A percentile compares a stretch with the other conserved stretches of the same genome.
These are phyloP conservation scores for Pseudopleuronectes americanus DNA, from an alignment of 2,797 vertebrate genomes.

Conservation along the genomic window DNA sequence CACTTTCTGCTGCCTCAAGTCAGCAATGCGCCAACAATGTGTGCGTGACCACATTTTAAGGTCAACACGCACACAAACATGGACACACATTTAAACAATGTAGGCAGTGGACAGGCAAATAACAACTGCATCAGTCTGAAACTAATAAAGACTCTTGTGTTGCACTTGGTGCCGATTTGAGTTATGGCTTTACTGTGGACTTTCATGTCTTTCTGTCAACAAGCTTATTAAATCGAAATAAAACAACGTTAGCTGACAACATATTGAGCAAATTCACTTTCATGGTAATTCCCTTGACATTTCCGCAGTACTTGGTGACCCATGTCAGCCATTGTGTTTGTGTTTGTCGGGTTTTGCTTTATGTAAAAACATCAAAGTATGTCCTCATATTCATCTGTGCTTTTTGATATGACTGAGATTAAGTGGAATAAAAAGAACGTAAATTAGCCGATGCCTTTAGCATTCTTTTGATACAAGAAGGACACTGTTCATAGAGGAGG, in stretches of 20 bases:
- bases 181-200: neutral
- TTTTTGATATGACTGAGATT: conserved; percentile 3
- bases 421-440: conserved; percentile 24
- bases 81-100: too few relatives aligned
- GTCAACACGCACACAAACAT: neutral
- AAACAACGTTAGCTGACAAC: conserved; percentile 4
- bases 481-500: conserved; percentile 45
- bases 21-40: neutral
- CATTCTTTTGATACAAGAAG: conserved; percentile 31
- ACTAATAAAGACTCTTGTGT: neutral
- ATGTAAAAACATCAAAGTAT: conserved; percentile 14
- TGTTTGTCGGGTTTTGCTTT: neutral
- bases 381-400: neutral
- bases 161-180: neutral
- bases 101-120: neutral
- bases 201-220: neutral
- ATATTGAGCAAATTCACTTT: conserved; percentile 37
- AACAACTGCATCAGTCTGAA: neutral
- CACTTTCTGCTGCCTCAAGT: neutral
- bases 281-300: conserved; percentile 33
- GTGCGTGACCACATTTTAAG: neutral
- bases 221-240: neutral
- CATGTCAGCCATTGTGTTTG: neutral
- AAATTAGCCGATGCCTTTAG: conserved; percentile 6
- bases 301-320: neutral